Conservation (phyloP, 2,888 invertebrate genomes). For the Rhamnusium bicolor region DNA sequence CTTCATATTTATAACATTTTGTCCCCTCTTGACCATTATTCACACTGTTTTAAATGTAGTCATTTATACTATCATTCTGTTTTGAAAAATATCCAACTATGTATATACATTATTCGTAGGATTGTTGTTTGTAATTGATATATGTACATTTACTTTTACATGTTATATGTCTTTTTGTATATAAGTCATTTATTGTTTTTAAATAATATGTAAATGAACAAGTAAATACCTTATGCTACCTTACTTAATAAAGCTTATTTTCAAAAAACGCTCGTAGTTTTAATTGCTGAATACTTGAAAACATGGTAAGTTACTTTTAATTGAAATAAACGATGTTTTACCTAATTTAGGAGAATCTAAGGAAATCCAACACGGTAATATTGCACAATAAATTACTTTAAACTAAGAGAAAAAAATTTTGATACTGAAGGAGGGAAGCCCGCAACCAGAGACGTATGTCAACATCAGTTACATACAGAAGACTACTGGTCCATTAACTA, state of each 20-base stretch:
- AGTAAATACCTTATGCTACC: background rate
- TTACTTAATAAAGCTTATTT: constrained; percentile 31
- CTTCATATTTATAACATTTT: background rate
- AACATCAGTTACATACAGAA: too few relatives aligned
- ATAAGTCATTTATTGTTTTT: background rate
- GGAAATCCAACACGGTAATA: too few relatives aligned
- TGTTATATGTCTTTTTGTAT: background rate
- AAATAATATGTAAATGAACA: background rate
- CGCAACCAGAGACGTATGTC: too few relatives aligned
- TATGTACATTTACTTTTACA: background rate
- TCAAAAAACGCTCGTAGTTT: background rate
- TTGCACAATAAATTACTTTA: too few relatives aligned
- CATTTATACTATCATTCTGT: background rate
- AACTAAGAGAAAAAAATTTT: too few relatives aligned
- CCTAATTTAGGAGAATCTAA: too few relatives aligned
- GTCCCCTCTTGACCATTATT: background rate
- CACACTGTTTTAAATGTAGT: too few relatives aligned
- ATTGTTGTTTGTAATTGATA: background rate
- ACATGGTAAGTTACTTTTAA: too few relatives aligned
- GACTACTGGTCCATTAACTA: too few relatives aligned
- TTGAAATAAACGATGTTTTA: too few relatives aligned
- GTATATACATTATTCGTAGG: background rate
- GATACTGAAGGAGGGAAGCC: too few relatives aligned
- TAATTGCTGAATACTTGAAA: background rate
- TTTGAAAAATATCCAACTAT: background rate